A percentile compares a stretch with the other conserved stretches of the same genome.
Conservation (phyloP, 1,140 invertebrate genomes). For the Berghia stephanieae region DNA sequence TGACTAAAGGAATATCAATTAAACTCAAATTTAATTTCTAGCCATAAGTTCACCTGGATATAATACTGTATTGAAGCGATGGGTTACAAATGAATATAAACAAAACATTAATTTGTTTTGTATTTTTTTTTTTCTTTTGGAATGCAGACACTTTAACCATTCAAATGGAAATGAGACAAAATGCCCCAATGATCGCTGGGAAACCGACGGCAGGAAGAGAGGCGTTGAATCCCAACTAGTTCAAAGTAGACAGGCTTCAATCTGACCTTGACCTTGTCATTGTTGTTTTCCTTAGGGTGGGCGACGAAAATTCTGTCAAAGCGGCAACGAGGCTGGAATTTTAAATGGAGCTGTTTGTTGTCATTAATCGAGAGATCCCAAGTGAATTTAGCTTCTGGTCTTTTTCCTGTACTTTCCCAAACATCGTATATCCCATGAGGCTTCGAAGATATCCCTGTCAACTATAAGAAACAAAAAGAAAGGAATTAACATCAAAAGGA, state of each 20-base stretch:
- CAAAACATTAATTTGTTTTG: too few relatives aligned
- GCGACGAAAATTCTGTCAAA: constrained; percentile 73
- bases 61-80: too few relatives aligned
- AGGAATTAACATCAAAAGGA: too few relatives aligned
- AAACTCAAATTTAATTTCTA: too few relatives aligned
- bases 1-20: too few relatives aligned
- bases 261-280: constrained; percentile 22
- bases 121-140: too few relatives aligned
- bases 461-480: too few relatives aligned
- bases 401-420: constrained; percentile 71
- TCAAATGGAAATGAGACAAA: constrained; percentile 65
- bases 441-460: constrained; percentile 65
- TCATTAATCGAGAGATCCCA: constrained; percentile 72
- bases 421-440: constrained; percentile 69
- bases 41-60: too few relatives aligned
- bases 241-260: constrained; percentile 71
- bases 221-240: constrained; percentile 71
- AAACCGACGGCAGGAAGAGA: constrained; percentile 69
- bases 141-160: too few relatives aligned
- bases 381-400: constrained; percentile 70
- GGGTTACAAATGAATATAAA: too few relatives aligned
- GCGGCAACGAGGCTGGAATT: constrained; percentile 68
- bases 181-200: constrained; percentile 76
- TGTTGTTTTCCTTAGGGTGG: constrained; percentile 46
- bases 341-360: constrained; percentile 64